Evolutionary conservation across 2,797 vertebrate species (phyloP), one percentile per base, ranked within the genome.

Genomic region (Moxostoma hubbsi): DNA sequence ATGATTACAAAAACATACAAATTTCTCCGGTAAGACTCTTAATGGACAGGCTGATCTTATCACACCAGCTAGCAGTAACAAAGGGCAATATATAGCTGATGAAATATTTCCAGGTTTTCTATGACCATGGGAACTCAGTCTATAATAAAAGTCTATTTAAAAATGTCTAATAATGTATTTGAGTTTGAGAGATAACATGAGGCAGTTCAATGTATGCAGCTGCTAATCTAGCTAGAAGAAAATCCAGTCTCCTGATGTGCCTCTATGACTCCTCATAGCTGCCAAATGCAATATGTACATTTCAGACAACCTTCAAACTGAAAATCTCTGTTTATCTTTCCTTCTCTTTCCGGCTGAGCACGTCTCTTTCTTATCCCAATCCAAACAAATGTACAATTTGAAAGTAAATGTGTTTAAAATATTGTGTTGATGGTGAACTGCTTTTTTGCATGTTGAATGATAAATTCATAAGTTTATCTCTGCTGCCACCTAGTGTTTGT

Each of bases 401-500:
- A 13, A 46, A 36, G 36, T 36, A 36, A 24, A 36, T 36, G 36
- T 36, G 36, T 36, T 46, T 64, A 45, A 2, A 18, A 66, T 47
- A 45, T 50, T 47, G 50, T 68, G 24, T 4, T 36, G 36, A 36
- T 36, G 36, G 36, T 45, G n/a, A 15, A 50, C 46, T 1, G 16
- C n/a, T 9, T 6, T 66, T 75, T 50, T 16, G 7, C 53, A 16
- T 66, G 57, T 76, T 1, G 63, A 7, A 8, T 62, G 24, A 54
- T 36, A 59, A 4, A 11, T 54, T 10, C 12, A 66, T 65, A 11
- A 10, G 7, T 64, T 62, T 71, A 16, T 54, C 55, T 83, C 73
- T 85, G 77, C 76, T 80, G 81, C 87, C 85, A 84, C 72, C 87
- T 87, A 83, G 73, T 76, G 85, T n/a, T 50, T 9, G 50, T 47